These are phyloP conservation scores for Leptoteleia sp. DNA, from an alignment of 1,140 invertebrate genomes.

Conservation along the genomic window DNA sequence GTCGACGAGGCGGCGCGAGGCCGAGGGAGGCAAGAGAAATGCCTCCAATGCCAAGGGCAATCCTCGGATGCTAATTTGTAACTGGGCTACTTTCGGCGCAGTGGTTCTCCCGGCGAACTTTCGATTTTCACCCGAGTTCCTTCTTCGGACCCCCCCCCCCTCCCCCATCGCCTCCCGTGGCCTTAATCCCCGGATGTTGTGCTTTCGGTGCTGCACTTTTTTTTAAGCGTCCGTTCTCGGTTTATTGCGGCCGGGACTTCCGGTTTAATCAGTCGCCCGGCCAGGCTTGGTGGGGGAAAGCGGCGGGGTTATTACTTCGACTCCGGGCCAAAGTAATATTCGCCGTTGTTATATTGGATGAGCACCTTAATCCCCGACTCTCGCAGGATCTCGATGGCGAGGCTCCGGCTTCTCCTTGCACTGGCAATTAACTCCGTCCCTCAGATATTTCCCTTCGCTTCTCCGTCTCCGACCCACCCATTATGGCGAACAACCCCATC, in stretches of 20 bases:
- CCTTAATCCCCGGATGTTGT: conserved; percentile 7
- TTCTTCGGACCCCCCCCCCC: too few species aligned
- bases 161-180: too few species aligned
- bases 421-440: conserved; percentile 79
- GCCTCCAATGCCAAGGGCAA: conserved; percentile 77
- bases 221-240: conserved; percentile 32
- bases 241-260: conserved; percentile 17
- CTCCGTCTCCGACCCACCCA: conserved; percentile 71
- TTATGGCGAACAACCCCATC: conserved; percentile 78
- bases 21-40: conserved; percentile 60
- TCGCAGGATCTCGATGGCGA: conserved; percentile 68
- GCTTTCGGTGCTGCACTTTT: conserved; percentile 23
- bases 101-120: conserved; percentile 75
- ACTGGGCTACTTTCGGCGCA: conserved; percentile 79
- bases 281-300: conserved; percentile 7
- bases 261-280: conserved; percentile 34
- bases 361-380: conserved; percentile 74
- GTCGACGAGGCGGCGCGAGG: conserved; percentile 39
- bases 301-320: conserved; percentile 23
- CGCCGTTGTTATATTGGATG: conserved; percentile 67
- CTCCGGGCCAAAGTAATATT: conserved; percentile 38
- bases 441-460: conserved; percentile 72
- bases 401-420: conserved; percentile 68
- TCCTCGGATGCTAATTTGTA: conserved; percentile 80
- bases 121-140: conserved; percentile 60